Conservation (phyloP, 2,888 invertebrate genomes). For the Limenitis camilla region DNA sequence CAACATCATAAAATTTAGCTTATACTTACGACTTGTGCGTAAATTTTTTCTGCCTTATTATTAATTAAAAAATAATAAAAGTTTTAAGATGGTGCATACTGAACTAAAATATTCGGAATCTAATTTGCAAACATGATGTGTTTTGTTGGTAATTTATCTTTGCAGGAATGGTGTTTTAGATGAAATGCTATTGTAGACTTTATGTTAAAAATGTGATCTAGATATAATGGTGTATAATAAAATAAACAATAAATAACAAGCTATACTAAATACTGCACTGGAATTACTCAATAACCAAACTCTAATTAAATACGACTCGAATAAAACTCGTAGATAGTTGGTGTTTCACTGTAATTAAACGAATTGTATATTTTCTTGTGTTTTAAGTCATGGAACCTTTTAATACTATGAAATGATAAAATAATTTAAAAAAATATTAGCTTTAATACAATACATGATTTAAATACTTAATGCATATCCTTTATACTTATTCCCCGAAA, state of each 20-base stretch:
- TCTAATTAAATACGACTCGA: constrained; percentile 3
- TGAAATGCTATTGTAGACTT: constrained; percentile 17
- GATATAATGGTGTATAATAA: constrained; percentile 9
- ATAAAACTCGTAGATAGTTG: not conserved
- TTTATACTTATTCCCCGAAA: not conserved
- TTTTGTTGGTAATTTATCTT: constrained; percentile 12
- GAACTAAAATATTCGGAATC: not conserved
- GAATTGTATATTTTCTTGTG: not conserved
- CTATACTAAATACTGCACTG: constrained; percentile 15
- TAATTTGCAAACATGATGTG: constrained; percentile 12
- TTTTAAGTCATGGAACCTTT: not conserved
- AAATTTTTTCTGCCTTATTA: too few species aligned
- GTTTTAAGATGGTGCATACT: constrained; percentile 6
- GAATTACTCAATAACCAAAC: constrained; percentile 10
- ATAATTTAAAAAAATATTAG: too few species aligned
- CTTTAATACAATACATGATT: not conserved
- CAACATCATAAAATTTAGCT: not conserved
- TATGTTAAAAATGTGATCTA: constrained; percentile 18
- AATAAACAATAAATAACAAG: constrained; percentile 16
- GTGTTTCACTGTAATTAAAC: not conserved
- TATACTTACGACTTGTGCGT: not conserved
- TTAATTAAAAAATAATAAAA: not conserved
- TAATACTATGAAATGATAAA: too few species aligned
- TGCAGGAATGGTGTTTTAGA: constrained; percentile 13
- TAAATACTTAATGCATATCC: not conserved